A percentile compares a stretch with the other conserved stretches of the same genome.
Evolutionary conservation across 2,888 invertebrate genomes (phyloP).

Genomic region (Syrista parreyssii): DNA sequence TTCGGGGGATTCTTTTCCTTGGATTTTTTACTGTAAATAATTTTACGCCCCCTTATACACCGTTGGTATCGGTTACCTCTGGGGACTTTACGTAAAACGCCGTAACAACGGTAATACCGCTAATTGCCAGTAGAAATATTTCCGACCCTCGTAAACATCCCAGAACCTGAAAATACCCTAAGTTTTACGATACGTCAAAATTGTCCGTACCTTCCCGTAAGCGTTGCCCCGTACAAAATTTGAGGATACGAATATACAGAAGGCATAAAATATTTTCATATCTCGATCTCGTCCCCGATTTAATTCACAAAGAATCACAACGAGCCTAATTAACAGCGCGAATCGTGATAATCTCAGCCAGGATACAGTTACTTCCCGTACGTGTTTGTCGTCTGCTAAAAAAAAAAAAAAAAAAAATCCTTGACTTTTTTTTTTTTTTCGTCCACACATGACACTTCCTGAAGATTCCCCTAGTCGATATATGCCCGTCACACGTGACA

Average conservation of each 20-base stretch:
- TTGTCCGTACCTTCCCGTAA: not conserved
- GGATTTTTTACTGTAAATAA: not conserved
- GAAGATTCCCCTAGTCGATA: not conserved
- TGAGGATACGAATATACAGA: not conserved
- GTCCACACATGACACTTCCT: not conserved
- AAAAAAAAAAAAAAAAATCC: not conserved
- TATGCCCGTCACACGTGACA: not conserved
- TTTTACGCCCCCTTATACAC: not conserved
- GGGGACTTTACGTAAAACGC: not conserved
- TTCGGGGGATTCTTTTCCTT: not conserved
- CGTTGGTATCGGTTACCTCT: not conserved
- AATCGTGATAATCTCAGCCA: not conserved
- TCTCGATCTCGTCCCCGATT: not conserved
- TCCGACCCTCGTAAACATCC: not conserved
- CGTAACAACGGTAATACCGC: not conserved
- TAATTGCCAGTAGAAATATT: not conserved
- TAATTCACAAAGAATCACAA: not conserved
- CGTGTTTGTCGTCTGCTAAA: not conserved
- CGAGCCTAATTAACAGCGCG: not conserved
- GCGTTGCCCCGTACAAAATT: not conserved
- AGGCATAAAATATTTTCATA: not conserved
- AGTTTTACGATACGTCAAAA: not conserved
- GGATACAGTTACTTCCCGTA: not conserved
- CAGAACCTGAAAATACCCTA: not conserved
- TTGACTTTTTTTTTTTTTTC: not conserved